Conservation (phyloP, 2,113 vertebrate genomes). For the Hypanus sabinus region DNA sequence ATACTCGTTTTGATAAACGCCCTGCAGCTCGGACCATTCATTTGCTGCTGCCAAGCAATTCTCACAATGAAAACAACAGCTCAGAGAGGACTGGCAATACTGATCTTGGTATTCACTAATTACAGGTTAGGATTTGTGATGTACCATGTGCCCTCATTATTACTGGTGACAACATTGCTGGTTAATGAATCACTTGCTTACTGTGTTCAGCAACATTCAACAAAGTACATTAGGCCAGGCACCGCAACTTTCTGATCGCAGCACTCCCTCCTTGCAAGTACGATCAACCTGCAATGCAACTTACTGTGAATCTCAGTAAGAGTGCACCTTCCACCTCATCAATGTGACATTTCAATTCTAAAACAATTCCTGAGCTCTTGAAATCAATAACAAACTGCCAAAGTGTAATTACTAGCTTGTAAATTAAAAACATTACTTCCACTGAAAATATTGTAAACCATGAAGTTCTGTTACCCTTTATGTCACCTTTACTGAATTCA, state of each 20-base stretch:
- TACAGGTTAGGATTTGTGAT: slow-evolving; percentile 9
- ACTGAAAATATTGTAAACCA: neutral
- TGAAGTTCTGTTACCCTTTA: neutral
- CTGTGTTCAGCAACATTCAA: neutral
- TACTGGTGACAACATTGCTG: neutral
- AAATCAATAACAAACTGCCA: neutral
- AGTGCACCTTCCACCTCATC: neutral
- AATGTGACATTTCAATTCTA: slow-evolving; percentile 1
- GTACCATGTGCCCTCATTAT: neutral
- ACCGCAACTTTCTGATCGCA: neutral
- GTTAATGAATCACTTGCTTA: neutral
- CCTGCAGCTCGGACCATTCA: neutral
- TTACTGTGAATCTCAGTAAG: neutral
- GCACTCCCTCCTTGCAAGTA: neutral
- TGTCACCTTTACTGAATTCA: neutral
- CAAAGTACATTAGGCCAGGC: neutral
- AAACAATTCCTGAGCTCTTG: neutral
- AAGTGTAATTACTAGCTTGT: neutral
- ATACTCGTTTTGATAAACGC: neutral
- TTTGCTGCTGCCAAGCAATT: slow-evolving; percentile 11
- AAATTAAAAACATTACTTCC: neutral
- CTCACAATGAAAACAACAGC: neutral
- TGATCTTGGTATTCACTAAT: neutral
- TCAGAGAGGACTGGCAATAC: neutral
- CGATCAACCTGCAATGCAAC: neutral